phyloP scores from a whole-genome alignment of 2,888 invertebrate genomes.

The Stegana nigrithorax region DNA sequence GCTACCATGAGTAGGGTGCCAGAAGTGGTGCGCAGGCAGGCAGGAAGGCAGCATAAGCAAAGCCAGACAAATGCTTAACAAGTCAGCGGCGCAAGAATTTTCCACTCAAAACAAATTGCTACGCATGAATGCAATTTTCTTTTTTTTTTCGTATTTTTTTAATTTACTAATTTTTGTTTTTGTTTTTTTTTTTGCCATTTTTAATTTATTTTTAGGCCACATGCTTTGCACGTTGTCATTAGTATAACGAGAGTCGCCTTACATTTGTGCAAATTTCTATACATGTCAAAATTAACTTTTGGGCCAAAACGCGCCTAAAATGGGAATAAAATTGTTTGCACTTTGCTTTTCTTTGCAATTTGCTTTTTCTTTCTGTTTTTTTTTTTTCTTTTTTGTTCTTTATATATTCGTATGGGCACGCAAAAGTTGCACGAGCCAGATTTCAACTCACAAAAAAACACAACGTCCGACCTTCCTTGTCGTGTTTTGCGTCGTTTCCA shows the following conservation, averaged over 20 bases:
- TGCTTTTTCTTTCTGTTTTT: no score
- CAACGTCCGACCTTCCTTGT: neutral
- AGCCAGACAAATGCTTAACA: neutral
- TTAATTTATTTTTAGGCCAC: neutral
- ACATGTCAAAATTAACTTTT: no score
- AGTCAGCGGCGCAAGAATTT: neutral
- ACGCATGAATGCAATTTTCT: neutral
- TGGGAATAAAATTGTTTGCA: no score
- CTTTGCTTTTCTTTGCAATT: no score
- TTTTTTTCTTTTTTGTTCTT: no score
- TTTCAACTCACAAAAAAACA: neutral
- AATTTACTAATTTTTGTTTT: no score
- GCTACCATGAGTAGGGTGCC: no score
- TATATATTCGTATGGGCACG: no score
- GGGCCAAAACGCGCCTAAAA: no score
- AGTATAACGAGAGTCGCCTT: no score
- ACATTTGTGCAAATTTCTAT: neutral
- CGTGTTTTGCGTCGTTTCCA: constrained; percentile 3
- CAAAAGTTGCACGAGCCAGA: no score
- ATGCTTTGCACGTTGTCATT: no score
- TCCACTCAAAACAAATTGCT: constrained; percentile 8
- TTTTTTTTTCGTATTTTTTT: neutral
- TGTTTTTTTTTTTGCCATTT: neutral
- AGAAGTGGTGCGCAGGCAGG: neutral
- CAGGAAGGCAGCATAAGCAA: neutral